Base-by-base conservation (phyloP, 2,113 vertebrate species). In the Camelus bactrianus region DNA sequence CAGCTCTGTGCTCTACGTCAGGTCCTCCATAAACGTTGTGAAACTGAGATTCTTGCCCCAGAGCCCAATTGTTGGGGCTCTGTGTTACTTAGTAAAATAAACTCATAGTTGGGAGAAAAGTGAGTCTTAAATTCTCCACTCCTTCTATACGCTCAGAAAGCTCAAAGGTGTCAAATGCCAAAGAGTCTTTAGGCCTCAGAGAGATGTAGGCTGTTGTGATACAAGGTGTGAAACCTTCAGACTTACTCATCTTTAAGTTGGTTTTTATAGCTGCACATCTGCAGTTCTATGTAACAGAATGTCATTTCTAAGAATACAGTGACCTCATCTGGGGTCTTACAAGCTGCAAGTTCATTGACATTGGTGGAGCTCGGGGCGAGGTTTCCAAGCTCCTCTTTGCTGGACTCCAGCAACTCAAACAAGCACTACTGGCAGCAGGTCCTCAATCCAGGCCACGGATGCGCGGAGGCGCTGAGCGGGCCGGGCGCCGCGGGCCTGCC, bases 1-100 rank as follows among this genome's bases (percentile, higher is more conserved):
- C 6, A 10, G 38, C 81, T 56, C 0, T n/a, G 4, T 46, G 16
- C 6, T 50, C 42, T 38, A 3, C 8, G 0, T 28, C 28, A 82
- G 32, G 17, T 19, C 50, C 6, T 85, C 62, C 5, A 0, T 54
- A 35, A 50, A n/a, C 32, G 17, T 52, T 35, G 32, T 22, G 54
- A 8, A 67, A 13, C 58, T 76, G 56, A 64, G 46, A 11, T 20
- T 42, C 19, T 75, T 75, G 7, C 16, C 70, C 20, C 17, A 26
- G 79, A 76, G 12, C 35, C n/a, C 38, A 58, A 5, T 42, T 30
- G 82, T 73, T 38, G 50, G 28, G 32, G 65, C 52, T 93, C 56
- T 62, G 22, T 67, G 28, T 79, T 64, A 38, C n/a, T 72, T 83
- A 54, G 67, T 50, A 50, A 50, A 80, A 16, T 15, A 52, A 35